These are phyloP conservation scores for Brachystomella parvula DNA, from an alignment of 1,140 invertebrate species.

Conservation along the genomic window DNA sequence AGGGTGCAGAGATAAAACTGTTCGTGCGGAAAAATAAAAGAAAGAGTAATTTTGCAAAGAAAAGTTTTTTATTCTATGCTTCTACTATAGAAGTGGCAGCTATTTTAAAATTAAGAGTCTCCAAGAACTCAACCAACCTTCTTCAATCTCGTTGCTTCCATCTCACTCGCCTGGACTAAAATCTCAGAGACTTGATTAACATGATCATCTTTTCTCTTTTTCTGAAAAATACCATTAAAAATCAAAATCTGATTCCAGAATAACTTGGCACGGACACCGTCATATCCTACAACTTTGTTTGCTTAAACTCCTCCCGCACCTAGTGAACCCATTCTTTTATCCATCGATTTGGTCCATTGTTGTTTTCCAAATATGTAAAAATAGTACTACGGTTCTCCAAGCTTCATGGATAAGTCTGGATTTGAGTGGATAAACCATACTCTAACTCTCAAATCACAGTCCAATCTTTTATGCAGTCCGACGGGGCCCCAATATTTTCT, in stretches of 20 bases:
- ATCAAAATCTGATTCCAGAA: background rate
- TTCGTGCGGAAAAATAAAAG: conserved; percentile 7
- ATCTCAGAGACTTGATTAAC: conserved; percentile 31
- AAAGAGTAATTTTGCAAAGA: conserved; percentile 3
- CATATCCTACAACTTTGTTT: background rate
- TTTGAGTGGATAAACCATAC: too few relatives aligned
- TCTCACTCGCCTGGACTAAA: conserved; percentile 33
- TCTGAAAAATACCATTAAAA: conserved; percentile 12
- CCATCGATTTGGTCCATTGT: too few relatives aligned
- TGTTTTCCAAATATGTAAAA: too few relatives aligned
- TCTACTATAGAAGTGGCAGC: background rate
- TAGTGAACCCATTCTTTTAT: too few relatives aligned
- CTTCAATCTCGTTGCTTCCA: conserved; percentile 33
- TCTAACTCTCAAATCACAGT: too few relatives aligned
- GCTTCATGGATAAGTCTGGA: too few relatives aligned
- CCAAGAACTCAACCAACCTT: conserved; percentile 18
- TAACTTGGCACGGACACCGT: background rate
- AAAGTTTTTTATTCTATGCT: background rate
- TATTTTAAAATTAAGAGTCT: background rate
- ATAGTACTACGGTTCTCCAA: too few relatives aligned
- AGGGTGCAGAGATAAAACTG: too few relatives aligned
- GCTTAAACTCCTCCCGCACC: too few relatives aligned
- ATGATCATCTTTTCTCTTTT: conserved; percentile 31
- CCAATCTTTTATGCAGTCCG: too few relatives aligned
- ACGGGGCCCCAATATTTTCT: too few relatives aligned